Base-by-base conservation (phyloP, 2,888 invertebrate genomes). In the Rotaria magnacalcarata region DNA sequence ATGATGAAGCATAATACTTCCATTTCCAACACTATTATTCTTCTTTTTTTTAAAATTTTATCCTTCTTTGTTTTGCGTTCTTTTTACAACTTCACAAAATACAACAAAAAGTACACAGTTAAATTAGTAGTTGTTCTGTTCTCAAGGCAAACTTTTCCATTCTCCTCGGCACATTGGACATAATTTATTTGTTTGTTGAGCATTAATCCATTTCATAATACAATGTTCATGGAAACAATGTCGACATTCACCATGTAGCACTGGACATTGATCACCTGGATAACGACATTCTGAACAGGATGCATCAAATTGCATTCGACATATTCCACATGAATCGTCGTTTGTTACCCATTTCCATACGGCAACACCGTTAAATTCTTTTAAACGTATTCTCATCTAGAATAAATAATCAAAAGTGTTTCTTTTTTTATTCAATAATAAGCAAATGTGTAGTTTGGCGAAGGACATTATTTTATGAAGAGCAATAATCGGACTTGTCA, bases 161-260 rank as follows among this genome's bases (percentile, higher is more conserved):
- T 96, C 96, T 92, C 97, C 97, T 89, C 99, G 93, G 92, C 99
- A 99, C 96, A 99, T 97, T 87, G 93, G 93, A 88, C 93, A 93
- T 60, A 89, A 89, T 87, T 92, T 92, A 87, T 92, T 92, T 86
- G 90, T 89, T 88, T 92, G 91, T 88, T 93, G 93, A 0, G 97
- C 95, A 90, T 97, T 96, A 85, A 98, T 93, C 99, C 99, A 99
- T 93, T 98, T 98, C 91, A 96, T 96, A 90, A 99, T 99, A 92
- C 99, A 99, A 92, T 99, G 99, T 92, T 97, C 97, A 92, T 99
- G 99, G 92, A 99, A 99, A 92, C 97, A 97, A 92, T 99, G 99
- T 16, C 96, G 96, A 92, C 99, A 99, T 90, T 95, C 95, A 87
- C 99, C 98, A 96, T 97, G 97, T 88, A 97, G 93, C 90, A 98